Percentiles rank a stretch among this genome's conserved stretches.
Conservation (phyloP, 1,140 invertebrate species). For the Uloborus diversus region DNA sequence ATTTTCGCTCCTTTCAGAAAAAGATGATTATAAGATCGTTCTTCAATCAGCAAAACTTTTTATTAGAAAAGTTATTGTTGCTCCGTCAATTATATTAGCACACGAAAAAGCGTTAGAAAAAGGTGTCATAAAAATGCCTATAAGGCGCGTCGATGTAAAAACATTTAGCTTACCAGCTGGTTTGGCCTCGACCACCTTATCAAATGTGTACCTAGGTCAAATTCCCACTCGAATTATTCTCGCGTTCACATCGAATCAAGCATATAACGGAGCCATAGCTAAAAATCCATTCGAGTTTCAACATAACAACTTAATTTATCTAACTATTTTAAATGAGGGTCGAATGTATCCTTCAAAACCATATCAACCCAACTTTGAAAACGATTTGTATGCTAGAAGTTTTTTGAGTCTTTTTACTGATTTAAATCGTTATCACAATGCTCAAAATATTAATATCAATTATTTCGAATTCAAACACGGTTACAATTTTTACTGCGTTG, state of each 20-base stretch:
- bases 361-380: background rate
- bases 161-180: background rate
- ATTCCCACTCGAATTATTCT: background rate
- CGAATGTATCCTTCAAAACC: background rate
- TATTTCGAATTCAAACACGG: background rate
- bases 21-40: background rate
- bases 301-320: background rate
- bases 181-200: constrained; percentile 1
- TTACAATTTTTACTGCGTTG: background rate
- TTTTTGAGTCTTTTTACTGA: background rate
- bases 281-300: background rate
- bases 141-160: background rate
- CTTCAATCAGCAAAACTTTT: background rate
- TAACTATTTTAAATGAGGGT: background rate
- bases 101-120: background rate
- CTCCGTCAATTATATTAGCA: background rate
- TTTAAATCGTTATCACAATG: constrained; percentile 2
- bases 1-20: background rate
- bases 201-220: constrained; percentile 14
- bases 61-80: constrained; percentile 24
- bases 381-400: background rate
- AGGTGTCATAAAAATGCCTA: constrained; percentile 14
- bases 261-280: background rate
- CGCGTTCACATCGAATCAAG: background rate
- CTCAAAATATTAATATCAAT: background rate